Percentiles rank a stretch among this genome's conserved stretches.
Conservation (phyloP, 2,113 vertebrate genomes). For the Mus musculus region GRCm39 chr12:109036501-109037000, state of each 20-base stretch:
- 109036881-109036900: neutral
- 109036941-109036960: neutral
- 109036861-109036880: neutral
- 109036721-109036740: neutral
- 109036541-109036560: neutral
- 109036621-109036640: too few species aligned
- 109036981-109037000: accelerated
- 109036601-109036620: neutral
- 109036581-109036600: neutral
- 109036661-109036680: neutral
- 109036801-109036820: accelerated
- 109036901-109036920: too few species aligned
- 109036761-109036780: neutral
- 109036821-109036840: neutral
- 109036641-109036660: too few species aligned
- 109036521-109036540: neutral
- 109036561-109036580: neutral
- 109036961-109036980: accelerated
- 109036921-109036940: neutral
- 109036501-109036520: neutral
- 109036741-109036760: neutral
- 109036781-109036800: accelerated
- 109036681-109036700: neutral
- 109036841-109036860: neutral
- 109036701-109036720: neutral